A percentile compares a stretch with the other conserved stretches of the same genome.
phyloP scores from a whole-genome alignment of 2,797 vertebrate genomes.

The Acipenser ruthenus region DNA sequence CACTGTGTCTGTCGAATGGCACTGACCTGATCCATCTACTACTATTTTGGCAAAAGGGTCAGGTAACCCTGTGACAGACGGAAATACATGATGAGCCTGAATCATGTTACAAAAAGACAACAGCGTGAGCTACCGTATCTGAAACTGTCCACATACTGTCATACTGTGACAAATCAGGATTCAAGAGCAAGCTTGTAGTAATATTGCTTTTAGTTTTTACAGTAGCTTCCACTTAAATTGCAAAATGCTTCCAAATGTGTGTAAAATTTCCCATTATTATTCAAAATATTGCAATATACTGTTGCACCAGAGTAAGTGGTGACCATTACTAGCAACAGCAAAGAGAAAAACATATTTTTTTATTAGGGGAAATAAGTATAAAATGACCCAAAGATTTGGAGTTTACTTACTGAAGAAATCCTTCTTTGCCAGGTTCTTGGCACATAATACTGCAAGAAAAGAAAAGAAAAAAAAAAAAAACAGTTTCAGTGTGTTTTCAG shows the following conservation, averaged over 20 bases:
- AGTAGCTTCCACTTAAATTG: too few relatives aligned
- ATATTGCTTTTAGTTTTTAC: too few relatives aligned
- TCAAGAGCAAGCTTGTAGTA: neutral
- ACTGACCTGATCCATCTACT: slow-evolving; percentile 94
- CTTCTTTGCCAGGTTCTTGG: slow-evolving; percentile 98
- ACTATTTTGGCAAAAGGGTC: slow-evolving; percentile 96
- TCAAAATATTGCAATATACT: too few relatives aligned
- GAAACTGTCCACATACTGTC: too few relatives aligned
- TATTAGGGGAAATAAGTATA: too few relatives aligned
- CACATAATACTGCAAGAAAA: slow-evolving; percentile 86
- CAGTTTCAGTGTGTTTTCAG: neutral
- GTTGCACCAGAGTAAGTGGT: too few relatives aligned
- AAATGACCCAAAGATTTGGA: neutral
- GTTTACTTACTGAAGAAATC: slow-evolving; percentile 97
- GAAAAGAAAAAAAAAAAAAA: slow-evolving; percentile 17
- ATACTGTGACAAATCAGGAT: too few relatives aligned
- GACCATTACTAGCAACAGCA: too few relatives aligned
- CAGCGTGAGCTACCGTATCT: slow-evolving; percentile 12
- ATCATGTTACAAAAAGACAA: slow-evolving; percentile 12
- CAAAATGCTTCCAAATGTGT: too few relatives aligned
- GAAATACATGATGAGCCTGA: slow-evolving; percentile 14
- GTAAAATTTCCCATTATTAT: too few relatives aligned
- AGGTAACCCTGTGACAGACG: slow-evolving; percentile 70
- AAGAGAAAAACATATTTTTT: too few relatives aligned
- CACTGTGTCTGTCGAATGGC: slow-evolving; percentile 97